These are phyloP conservation scores for Paelopatides confundens DNA, from an alignment of 53 echinoderm and acorn worm genomes.

Conservation along the genomic window DNA sequence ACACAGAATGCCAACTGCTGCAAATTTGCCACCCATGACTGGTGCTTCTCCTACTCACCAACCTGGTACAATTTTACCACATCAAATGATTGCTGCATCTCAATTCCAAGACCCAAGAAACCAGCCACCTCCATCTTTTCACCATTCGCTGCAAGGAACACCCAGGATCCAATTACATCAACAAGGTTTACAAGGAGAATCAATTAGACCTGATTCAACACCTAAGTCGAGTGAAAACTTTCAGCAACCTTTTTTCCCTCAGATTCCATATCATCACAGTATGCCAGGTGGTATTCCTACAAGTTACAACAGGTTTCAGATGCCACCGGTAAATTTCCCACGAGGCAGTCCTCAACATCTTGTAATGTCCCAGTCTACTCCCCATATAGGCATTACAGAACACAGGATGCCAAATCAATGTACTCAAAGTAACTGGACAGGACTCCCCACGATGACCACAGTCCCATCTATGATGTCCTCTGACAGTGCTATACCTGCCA, in stretches of 20 bases:
- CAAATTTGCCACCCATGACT: conserved; percentile 46
- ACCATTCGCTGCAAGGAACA: conserved; percentile 21
- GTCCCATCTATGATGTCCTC: conserved; percentile 57
- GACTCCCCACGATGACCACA: conserved; percentile 19
- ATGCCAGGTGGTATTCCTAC: background rate
- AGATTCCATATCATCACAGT: background rate
- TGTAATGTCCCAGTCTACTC: conserved; percentile 3
- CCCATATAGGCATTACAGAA: background rate
- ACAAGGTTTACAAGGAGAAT: background rate
- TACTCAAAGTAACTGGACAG: conserved; percentile 22
- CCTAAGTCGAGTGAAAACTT: background rate
- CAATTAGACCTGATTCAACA: background rate
- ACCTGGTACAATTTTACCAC: background rate
- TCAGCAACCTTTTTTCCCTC: background rate
- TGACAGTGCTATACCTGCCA: conserved; percentile 24
- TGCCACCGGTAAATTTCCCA: conserved; percentile 24
- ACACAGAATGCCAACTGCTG: conserved; percentile 56
- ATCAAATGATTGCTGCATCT: background rate
- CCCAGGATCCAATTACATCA: background rate
- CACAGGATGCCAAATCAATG: background rate
- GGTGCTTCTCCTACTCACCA: conserved; percentile 25
- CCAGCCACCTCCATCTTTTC: conserved; percentile 22
- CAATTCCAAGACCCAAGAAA: conserved; percentile 2
- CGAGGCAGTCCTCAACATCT: background rate
- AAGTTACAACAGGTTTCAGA: background rate